Base-by-base conservation (phyloP, 2,797 vertebrate genomes). In the Chaetophractus vellerosus region DNA sequence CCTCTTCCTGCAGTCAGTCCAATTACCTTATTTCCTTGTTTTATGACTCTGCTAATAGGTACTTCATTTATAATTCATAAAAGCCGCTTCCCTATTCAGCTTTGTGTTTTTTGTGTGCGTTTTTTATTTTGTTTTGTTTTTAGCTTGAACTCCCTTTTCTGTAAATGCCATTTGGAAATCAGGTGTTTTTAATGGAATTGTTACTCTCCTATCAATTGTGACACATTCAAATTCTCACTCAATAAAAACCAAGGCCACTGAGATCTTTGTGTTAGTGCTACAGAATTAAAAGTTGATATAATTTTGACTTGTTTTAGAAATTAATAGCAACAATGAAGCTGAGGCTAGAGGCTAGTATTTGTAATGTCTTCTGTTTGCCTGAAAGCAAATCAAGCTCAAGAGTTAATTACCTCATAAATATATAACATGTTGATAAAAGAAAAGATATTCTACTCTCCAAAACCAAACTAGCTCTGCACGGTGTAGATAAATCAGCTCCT, bases 11-110 rank as follows among this genome's bases (percentile, higher is more conserved):
- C 2, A 21, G 5, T 69, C 28, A 92, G 76, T 55, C 5, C 96
- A 96, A 91, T 92, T 95, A 79, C 38, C n/a, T 91, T 92, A 18
- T 83, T 88, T 92, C 71, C 96, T 96, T 97, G 59, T 94, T 98
- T 91, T 97, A 96, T 94, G 88, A 96, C 76, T 76, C 50, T 78
- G 23, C 59, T 96, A 92, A 90, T 82, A 93, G 36, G 83, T 85
- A 92, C 63, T 86, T 74, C 21, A 96, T 85, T 36, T 95, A 91
- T 81, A 61, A 94, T 95, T 89, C 1, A 72, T 57, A 55, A 92
- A 96, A 93, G 9, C 6, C 94, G 89, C 83, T 75, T 90, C 38
- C 41, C 57, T 94, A 64, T 90, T 94, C 61, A 85, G 1, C 90
- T 55, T 91, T 96, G 78, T 74, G 45, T 8, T 45, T 45, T 45